A percentile compares a stretch with the other conserved stretches of the same genome.
These are phyloP conservation scores for Drosophila pectinifera DNA, from an alignment of 1,140 invertebrate species.

Conservation along the genomic window DNA sequence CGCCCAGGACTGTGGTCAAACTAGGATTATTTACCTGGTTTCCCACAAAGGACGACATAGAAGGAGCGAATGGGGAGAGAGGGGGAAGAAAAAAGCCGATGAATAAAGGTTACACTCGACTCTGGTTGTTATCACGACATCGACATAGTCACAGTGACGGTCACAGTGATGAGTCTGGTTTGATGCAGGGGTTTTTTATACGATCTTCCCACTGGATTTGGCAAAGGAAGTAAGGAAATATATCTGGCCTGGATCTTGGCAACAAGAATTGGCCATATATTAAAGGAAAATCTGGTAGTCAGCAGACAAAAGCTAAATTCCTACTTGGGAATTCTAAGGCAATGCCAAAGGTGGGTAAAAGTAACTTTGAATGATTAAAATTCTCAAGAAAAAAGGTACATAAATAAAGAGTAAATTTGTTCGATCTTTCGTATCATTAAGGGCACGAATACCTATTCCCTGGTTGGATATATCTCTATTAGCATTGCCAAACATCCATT, in stretches of 20 bases:
- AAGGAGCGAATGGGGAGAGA: neutral
- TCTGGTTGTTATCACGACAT: conserved; percentile 14
- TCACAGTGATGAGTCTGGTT: neutral
- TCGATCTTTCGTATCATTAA: neutral
- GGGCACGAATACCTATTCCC: no score
- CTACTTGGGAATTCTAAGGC: no score
- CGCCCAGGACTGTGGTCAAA: conserved; percentile 33
- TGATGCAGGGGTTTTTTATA: no score
- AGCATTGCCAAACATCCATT: neutral
- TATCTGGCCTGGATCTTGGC: no score
- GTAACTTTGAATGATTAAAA: no score
- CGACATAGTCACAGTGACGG: neutral
- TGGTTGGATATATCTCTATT: neutral
- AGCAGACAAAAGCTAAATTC: no score
- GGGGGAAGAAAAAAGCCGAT: conserved; percentile 1
- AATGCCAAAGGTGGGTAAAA: no score
- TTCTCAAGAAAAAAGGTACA: no score
- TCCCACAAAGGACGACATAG: neutral
- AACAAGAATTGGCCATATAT: no score
- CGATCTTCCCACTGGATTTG: no score
- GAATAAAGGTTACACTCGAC: conserved; percentile 8
- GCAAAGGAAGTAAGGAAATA: no score
- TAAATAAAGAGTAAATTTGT: neutral
- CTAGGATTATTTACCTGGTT: conserved; percentile 71
- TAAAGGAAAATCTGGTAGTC: no score